Conservation (phyloP, 2,113 vertebrate genomes). For the Crotalus tigris region DNA sequence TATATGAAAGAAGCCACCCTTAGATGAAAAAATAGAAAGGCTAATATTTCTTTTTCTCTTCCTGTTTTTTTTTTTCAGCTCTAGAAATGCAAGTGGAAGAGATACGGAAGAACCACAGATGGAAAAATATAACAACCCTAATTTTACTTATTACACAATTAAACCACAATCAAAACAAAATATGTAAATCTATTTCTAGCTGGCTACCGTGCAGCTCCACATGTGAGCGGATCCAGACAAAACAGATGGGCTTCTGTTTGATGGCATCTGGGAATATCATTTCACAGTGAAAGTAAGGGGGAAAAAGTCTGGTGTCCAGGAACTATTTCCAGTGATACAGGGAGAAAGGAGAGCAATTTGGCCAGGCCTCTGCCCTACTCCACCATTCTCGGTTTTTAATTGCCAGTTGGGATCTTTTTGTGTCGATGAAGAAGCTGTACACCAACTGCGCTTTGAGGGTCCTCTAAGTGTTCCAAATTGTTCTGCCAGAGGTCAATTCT, state of each 20-base stretch:
- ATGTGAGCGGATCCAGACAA: neutral
- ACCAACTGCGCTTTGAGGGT: neutral
- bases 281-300: neutral
- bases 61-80: too few relatives aligned
- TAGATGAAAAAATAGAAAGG: neutral
- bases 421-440: neutral
- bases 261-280: constrained; percentile 2
- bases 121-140: neutral
- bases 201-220: neutral
- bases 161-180: neutral
- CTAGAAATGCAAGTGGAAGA: neutral
- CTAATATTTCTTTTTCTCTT: neutral
- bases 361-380: neutral
- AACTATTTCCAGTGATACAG: neutral
- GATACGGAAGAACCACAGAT: constrained; percentile 2
- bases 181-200: neutral
- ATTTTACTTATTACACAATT: neutral
- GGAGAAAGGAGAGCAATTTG: neutral
- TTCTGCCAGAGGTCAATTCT: neutral
- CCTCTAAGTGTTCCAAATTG: neutral
- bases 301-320: neutral
- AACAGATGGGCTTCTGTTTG: neutral
- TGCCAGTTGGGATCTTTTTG: neutral
- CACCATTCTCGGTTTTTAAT: neutral
- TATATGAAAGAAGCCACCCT: neutral